phyloP scores from a whole-genome alignment of 2,888 invertebrate species.

The Chloroclystis v-ata region DNA sequence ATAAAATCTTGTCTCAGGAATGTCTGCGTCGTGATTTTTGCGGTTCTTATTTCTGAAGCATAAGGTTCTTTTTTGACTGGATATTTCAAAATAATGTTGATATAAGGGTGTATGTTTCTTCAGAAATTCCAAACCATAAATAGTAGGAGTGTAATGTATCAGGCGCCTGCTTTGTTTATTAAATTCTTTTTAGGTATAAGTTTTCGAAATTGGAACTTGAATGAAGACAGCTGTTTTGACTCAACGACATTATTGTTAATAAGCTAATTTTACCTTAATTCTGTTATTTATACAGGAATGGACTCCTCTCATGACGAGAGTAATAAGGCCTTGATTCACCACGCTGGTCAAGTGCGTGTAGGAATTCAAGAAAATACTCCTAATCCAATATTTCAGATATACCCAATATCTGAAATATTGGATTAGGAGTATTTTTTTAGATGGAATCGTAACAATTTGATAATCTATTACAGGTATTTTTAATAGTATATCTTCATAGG shows the following conservation, averaged over 20 bases:
- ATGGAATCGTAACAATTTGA: no score
- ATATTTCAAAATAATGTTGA: constrained; percentile 8
- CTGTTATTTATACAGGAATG: no score
- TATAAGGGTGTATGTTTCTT: constrained; percentile 53
- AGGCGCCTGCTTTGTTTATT: constrained; percentile 39
- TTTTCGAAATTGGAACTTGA: constrained; percentile 20
- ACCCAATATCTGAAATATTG: no score
- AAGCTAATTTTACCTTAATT: no score
- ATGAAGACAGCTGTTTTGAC: constrained; percentile 17
- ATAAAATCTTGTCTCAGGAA: constrained; percentile 5
- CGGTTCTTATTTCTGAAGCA: constrained; percentile 4
- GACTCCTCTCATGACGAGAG: no score
- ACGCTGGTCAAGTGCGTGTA: no score
- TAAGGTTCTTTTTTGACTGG: constrained; percentile 17
- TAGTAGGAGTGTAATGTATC: constrained; percentile 56
- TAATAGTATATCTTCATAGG: no score
- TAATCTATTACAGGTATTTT: no score
- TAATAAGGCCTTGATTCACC: no score
- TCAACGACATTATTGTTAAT: not conserved
- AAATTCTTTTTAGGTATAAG: constrained; percentile 20
- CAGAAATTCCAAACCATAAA: constrained; percentile 70
- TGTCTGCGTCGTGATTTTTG: constrained; percentile 3
- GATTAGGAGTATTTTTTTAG: no score
- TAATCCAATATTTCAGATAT: no score
- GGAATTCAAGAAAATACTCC: no score